Evolutionary conservation across 2,888 invertebrate genomes (phyloP).

Genomic region (Leistus spinibarbis): DNA sequence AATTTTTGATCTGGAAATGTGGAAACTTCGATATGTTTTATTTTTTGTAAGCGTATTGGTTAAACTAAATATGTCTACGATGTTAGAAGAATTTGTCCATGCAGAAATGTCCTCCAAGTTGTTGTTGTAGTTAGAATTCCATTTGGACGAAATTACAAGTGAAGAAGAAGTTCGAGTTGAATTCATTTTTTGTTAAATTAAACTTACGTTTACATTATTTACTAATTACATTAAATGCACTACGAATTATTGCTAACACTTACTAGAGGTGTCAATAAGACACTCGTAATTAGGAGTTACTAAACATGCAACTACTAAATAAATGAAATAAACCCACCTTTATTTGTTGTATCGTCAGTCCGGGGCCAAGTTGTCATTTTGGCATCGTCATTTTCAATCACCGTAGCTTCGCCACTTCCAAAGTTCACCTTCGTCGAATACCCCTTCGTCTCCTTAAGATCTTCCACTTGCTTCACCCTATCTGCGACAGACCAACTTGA

Average conservation of each 20-base stretch:
- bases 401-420: slow-evolving; percentile 57
- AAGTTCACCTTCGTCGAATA: slow-evolving; percentile 67
- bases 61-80: slow-evolving; percentile 35
- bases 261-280: not conserved
- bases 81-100: slow-evolving; percentile 35
- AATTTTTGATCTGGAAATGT: slow-evolving; percentile 51
- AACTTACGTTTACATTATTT: not conserved
- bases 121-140: slow-evolving; percentile 5
- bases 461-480: slow-evolving; percentile 59
- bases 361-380: slow-evolving; percentile 51
- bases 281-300: not conserved
- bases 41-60: not conserved
- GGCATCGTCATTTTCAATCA: slow-evolving; percentile 53
- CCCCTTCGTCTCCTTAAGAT: slow-evolving; percentile 55
- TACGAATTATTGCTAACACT: not conserved
- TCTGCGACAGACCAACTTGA: slow-evolving; percentile 60
- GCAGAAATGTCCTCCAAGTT: slow-evolving; percentile 5
- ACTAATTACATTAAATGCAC: not conserved
- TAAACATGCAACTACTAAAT: not conserved
- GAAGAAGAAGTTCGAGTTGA: slow-evolving; percentile 23
- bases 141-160: not conserved
- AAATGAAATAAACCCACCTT: slow-evolving; percentile 47
- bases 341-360: slow-evolving; percentile 48
- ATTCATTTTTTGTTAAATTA: slow-evolving; percentile 10
- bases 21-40: not conserved